Percentiles rank a stretch among this genome's conserved stretches.
These are phyloP conservation scores for Chondrilla cf. caribensis DNA, from an alignment of 37 sponge, comb jelly and placozoan genomes.

Conservation along the genomic window DNA sequence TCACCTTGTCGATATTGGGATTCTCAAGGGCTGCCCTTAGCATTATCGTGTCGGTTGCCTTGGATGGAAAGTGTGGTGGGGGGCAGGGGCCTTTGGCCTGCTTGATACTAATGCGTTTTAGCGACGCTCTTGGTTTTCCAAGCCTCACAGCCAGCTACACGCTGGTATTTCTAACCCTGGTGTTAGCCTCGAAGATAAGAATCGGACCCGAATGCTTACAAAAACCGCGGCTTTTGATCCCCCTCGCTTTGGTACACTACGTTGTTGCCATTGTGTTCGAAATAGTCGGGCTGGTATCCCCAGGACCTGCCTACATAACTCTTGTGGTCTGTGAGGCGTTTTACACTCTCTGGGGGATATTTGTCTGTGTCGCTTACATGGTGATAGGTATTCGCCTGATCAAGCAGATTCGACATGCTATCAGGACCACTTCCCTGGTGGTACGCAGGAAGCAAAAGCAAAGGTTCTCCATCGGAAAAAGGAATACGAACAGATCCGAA, in stretches of 20 bases:
- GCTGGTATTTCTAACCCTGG: slow-evolving; percentile 41
- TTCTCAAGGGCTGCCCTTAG: slow-evolving; percentile 27
- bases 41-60: slow-evolving; percentile 22
- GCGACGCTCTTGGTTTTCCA: slow-evolving; percentile 43
- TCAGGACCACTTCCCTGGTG: not conserved
- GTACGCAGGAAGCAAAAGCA: not conserved
- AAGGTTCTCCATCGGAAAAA: not conserved
- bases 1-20: slow-evolving; percentile 34
- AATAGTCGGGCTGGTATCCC: not conserved
- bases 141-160: slow-evolving; percentile 52
- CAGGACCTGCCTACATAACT: slow-evolving; percentile 28
- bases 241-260: slow-evolving; percentile 33
- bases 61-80: slow-evolving; percentile 14
- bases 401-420: not conserved
- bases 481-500: not conserved
- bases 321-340: slow-evolving; percentile 27
- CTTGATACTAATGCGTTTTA: slow-evolving; percentile 30
- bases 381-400: slow-evolving; percentile 29
- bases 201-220: slow-evolving; percentile 33
- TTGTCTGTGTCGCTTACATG: slow-evolving; percentile 30
- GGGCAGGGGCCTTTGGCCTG: slow-evolving; percentile 3
- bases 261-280: slow-evolving; percentile 32
- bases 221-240: slow-evolving; percentile 14
- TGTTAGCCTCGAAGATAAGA: slow-evolving; percentile 7
- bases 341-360: slow-evolving; percentile 47